Conservation (phyloP, 2,797 vertebrate species). For the Propithecus deckenii region DNA sequence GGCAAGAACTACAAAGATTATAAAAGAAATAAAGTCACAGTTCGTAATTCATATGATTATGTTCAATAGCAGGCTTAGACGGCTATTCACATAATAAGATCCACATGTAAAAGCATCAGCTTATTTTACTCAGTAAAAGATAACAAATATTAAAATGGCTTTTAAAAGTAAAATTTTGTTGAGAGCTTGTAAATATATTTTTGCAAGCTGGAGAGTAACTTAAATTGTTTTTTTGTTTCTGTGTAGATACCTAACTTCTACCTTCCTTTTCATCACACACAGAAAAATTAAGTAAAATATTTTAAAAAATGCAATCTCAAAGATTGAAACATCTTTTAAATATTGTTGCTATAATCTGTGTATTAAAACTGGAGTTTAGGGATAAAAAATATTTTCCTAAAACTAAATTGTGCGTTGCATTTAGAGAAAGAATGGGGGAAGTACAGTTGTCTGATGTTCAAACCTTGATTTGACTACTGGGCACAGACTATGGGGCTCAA, state of each 20-base stretch:
- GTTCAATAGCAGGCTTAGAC: constrained; percentile 85
- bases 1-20: constrained; percentile 88
- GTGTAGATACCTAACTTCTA: constrained; percentile 61
- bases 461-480: constrained; percentile 29
- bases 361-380: constrained; percentile 30
- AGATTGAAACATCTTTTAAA: constrained; percentile 43
- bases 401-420: constrained; percentile 65
- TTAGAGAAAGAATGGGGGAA: constrained; percentile 43
- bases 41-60: constrained; percentile 88
- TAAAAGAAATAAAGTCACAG: constrained; percentile 89
- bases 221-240: constrained; percentile 64
- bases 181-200: constrained; percentile 72
- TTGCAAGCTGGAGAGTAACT: constrained; percentile 70
- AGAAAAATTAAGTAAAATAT: constrained; percentile 58
- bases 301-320: constrained; percentile 51
- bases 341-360: constrained; percentile 30
- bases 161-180: constrained; percentile 81
- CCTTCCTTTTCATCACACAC: constrained; percentile 13
- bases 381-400: constrained; percentile 32
- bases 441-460: constrained; percentile 52
- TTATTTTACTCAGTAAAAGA: constrained; percentile 83
- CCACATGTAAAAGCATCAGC: constrained; percentile 84
- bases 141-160: constrained; percentile 82
- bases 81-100: constrained; percentile 85
- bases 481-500: constrained; percentile 53